These are phyloP conservation scores for Chaetodon trifasciatus DNA, from an alignment of 2,797 vertebrate genomes.

Conservation along the genomic window DNA sequence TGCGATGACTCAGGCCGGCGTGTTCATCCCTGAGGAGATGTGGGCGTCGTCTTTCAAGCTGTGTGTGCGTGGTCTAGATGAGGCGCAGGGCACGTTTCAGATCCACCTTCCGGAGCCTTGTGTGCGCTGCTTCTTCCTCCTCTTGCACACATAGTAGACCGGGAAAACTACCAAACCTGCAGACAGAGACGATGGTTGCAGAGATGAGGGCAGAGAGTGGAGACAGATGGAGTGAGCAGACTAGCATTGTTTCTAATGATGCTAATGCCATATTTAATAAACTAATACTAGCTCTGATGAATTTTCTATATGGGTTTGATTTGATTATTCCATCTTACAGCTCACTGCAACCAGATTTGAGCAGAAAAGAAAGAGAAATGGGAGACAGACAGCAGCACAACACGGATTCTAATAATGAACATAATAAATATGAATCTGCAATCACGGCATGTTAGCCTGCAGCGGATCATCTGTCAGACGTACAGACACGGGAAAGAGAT, in stretches of 20 bases:
- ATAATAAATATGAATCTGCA: conserved; percentile 60
- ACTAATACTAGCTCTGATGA: not conserved
- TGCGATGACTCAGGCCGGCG: conserved; percentile 53
- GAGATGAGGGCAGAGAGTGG: not conserved
- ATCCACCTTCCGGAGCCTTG: conserved; percentile 85
- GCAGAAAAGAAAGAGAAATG: conserved; percentile 12
- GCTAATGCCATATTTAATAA: not conserved
- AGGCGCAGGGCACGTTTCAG: conserved; percentile 56
- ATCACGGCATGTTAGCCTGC: conserved; percentile 45
- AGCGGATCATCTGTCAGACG: conserved; percentile 57
- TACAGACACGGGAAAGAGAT: conserved; percentile 59
- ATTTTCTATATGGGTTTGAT: conserved; percentile 7
- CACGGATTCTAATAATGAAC: conserved; percentile 37
- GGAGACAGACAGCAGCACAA: conserved; percentile 10
- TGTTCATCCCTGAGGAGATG: conserved; percentile 70
- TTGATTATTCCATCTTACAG: conserved; percentile 6
- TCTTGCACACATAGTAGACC: conserved; percentile 97
- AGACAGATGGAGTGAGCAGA: not conserved
- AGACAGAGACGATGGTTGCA: not conserved
- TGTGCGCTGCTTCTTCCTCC: conserved; percentile 91
- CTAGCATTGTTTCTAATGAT: not conserved
- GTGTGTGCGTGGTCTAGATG: conserved; percentile 21
- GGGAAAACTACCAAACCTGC: conserved; percentile 95
- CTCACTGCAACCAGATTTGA: conserved; percentile 14
- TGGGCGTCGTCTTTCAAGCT: conserved; percentile 32